Evolutionary conservation across 1,140 invertebrate species (phyloP), one percentile per base, ranked within the genome.

Genomic region (Grapholita molesta): DNA sequence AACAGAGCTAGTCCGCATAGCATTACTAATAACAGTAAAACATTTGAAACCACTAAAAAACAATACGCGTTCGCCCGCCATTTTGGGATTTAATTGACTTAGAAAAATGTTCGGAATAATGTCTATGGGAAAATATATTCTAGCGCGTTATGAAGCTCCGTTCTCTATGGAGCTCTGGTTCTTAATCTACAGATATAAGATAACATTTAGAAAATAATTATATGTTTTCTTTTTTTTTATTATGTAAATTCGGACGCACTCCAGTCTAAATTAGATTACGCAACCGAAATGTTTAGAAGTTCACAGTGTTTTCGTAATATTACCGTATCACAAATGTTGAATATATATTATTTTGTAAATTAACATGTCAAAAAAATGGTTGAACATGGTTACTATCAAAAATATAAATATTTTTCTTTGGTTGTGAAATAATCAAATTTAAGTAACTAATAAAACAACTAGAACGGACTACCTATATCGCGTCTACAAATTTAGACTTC

Each of bases 1-100:
- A 61, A 61, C 55, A 61, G 18, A 30, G 55, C 55, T 30, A 28
- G 24, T 53, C 48, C 53, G 55, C 71, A 73, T 73, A 73, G 68
- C 76, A 75, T 77, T 75, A 75, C 76, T 84, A 87, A 85, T 87
- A 85, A 83, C 85, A 82, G 80, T 79, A 73, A 83, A 83, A 81
- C 79, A 84, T 84, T 83, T 76, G 79, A 80, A 77, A 69, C 66
- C 68, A 72, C 72, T 70, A 79, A 86, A 84, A 86, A 87, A 79
- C 69, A 65, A 69, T 64, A 68, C 75, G 74, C 71, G 32, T 73
- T 73, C 67, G 66, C 70, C 72, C 64, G 80, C 82, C 76, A 85
- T 87, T 70, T 83, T 80, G 66, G 69, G 70, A 88, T 88, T 86
- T 87, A 89, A 89, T 88, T 89, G 83, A 83, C 79, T 86, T 81